These are phyloP conservation scores for Hypsopygia costalis DNA, from an alignment of 2,888 invertebrate genomes.

Conservation along the genomic window DNA sequence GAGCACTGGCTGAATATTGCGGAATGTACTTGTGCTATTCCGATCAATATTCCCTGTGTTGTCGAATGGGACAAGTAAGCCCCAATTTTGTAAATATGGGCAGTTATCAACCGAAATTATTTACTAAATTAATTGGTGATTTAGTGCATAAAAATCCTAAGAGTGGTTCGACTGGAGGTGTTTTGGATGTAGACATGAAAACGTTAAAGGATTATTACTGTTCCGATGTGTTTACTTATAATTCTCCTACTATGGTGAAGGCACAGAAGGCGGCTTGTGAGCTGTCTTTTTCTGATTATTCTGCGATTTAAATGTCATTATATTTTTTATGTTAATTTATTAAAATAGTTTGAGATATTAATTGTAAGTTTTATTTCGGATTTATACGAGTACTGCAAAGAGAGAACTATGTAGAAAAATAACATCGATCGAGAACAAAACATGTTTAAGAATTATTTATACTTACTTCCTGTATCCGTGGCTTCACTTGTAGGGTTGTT, in stretches of 20 bases:
- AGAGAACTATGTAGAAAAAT: no score
- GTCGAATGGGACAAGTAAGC: slow-evolving; percentile 54
- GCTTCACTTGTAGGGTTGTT: no score
- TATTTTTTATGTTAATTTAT: no score
- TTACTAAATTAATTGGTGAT: slow-evolving; percentile 27
- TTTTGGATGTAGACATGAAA: slow-evolving; percentile 45
- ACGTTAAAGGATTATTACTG: slow-evolving; percentile 58
- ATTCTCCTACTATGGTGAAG: slow-evolving; percentile 60
- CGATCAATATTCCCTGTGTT: slow-evolving; percentile 39
- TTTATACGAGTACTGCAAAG: no score
- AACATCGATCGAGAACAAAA: no score
- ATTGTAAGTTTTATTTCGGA: no score
- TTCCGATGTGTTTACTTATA: slow-evolving; percentile 56
- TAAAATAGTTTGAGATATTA: no score
- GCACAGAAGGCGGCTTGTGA: slow-evolving; percentile 47
- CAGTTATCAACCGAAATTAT: slow-evolving; percentile 45
- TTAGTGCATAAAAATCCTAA: slow-evolving; percentile 17
- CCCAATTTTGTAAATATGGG: slow-evolving; percentile 51
- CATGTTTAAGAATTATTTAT: no score
- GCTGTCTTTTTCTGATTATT: slow-evolving; percentile 34
- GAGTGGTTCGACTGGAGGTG: background rate
- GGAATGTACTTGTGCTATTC: slow-evolving; percentile 44
- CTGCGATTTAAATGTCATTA: slow-evolving; percentile 19
- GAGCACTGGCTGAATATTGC: slow-evolving; percentile 58
- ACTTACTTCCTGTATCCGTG: no score